Percentiles rank a stretch among this genome's conserved stretches.
Evolutionary conservation across 35 echinoderm and acorn worm genomes (phyloP).

Genomic region (Eucidaris tribuloides): DNA sequence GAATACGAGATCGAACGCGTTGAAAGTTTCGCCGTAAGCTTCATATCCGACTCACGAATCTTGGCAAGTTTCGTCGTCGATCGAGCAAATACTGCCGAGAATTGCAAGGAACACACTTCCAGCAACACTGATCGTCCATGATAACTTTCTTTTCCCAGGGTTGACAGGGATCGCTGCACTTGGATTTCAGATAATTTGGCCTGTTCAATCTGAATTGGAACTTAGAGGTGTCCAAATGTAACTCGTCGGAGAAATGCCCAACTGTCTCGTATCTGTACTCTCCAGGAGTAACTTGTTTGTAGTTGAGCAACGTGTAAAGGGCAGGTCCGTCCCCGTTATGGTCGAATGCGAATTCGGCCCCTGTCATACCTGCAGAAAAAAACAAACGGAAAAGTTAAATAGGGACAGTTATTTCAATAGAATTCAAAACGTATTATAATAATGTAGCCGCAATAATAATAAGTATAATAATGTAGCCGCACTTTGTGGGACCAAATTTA

Average conservation of each 20-base stretch:
- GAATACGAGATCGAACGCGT: too few relatives aligned
- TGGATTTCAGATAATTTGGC: conserved; percentile 51
- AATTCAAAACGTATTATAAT: not conserved
- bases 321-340: conserved; percentile 64
- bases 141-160: conserved; percentile 46
- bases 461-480: too few relatives aligned
- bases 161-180: conserved; percentile 51
- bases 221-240: conserved; percentile 25
- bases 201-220: conserved; percentile 22
- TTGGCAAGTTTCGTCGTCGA: conserved; percentile 47
- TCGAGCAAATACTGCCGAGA: conserved; percentile 14
- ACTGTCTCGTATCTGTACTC: conserved; percentile 50
- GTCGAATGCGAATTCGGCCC: conserved; percentile 54
- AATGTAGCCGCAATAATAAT: too few relatives aligned
- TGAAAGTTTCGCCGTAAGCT: too few relatives aligned
- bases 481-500: too few relatives aligned
- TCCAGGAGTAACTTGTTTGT: conserved; percentile 40
- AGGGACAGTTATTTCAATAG: not conserved
- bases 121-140: conserved; percentile 75
- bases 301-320: conserved; percentile 77
- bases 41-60: too few relatives aligned
- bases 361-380: conserved; percentile 52
- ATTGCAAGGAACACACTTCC: conserved; percentile 60
- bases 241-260: conserved; percentile 44
- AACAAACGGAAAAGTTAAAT: not conserved